Evolutionary conservation across 2,113 vertebrate genomes (phyloP).

Genomic region (Eurypyga helias): DNA sequence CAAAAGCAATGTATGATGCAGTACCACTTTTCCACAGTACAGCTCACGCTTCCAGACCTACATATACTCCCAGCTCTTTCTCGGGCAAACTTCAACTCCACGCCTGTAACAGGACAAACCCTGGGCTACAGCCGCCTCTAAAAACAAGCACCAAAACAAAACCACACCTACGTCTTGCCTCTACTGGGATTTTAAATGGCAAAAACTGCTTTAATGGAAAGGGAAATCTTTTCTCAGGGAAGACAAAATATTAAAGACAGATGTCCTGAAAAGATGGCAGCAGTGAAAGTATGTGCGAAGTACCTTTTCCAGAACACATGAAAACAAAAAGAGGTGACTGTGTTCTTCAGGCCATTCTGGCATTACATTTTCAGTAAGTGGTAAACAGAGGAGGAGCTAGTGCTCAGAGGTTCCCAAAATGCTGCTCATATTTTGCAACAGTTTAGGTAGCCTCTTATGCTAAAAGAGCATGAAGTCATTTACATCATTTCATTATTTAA

Average conservation of each 20-base stretch:
- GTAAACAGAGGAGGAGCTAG: neutral
- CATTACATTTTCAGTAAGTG: neutral
- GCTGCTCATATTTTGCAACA: neutral
- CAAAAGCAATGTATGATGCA: rapidly evolving
- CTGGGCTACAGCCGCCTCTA: neutral
- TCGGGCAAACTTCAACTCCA: neutral
- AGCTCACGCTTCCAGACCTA: rapidly evolving
- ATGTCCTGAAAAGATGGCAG: neutral
- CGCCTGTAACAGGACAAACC: neutral
- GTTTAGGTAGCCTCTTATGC: neutral
- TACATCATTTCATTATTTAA: neutral
- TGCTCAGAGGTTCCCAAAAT: neutral
- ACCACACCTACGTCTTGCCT: neutral
- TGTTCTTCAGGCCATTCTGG: neutral
- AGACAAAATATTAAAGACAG: neutral
- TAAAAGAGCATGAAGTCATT: neutral
- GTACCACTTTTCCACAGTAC: neutral
- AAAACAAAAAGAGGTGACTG: neutral
- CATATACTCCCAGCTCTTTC: neutral
- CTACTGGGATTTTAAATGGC: neutral
- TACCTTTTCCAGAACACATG: neutral
- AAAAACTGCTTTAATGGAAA: neutral
- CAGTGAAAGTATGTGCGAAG: neutral
- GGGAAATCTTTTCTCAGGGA: neutral
- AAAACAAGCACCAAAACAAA: neutral